Conservation (phyloP, 2,888 invertebrate genomes). For the Cephus pulcher region DNA sequence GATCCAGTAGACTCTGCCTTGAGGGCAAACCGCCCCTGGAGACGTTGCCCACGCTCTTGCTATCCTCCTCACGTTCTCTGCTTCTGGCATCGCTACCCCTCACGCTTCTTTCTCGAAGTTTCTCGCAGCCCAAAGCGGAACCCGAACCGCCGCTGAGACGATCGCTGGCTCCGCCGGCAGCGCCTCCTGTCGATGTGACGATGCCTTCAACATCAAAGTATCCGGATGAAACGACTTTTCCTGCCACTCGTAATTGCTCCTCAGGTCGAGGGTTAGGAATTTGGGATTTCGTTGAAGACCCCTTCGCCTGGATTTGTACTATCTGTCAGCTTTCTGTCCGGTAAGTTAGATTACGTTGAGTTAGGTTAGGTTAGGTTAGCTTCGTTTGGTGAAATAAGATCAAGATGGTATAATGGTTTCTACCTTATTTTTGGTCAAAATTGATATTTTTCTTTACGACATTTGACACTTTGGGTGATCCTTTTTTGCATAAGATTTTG, state of each 20-base stretch:
- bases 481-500: background rate
- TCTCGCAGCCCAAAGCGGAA: slow-evolving; percentile 48
- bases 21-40: slow-evolving; percentile 56
- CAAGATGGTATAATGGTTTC: background rate
- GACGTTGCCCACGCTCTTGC: slow-evolving; percentile 60
- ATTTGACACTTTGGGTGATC: background rate
- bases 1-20: slow-evolving; percentile 61
- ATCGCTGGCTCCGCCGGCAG: slow-evolving; percentile 37
- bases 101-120: slow-evolving; percentile 40
- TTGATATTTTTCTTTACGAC: background rate
- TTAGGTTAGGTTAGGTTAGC: background rate
- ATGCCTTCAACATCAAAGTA: slow-evolving; percentile 35
- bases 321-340: background rate
- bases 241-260: slow-evolving; percentile 4
- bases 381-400: background rate
- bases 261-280: background rate
- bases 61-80: slow-evolving; percentile 52
- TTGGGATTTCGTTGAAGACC: background rate
- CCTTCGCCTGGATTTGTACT: background rate
- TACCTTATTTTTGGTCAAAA: background rate
- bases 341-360: background rate
- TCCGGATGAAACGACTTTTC: background rate
- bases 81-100: slow-evolving; percentile 45
- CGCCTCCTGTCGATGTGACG: slow-evolving; percentile 42
- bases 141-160: slow-evolving; percentile 55